Base-by-base conservation (phyloP, 2,797 vertebrate genomes). In the Chlorospingus semifuscus region DNA sequence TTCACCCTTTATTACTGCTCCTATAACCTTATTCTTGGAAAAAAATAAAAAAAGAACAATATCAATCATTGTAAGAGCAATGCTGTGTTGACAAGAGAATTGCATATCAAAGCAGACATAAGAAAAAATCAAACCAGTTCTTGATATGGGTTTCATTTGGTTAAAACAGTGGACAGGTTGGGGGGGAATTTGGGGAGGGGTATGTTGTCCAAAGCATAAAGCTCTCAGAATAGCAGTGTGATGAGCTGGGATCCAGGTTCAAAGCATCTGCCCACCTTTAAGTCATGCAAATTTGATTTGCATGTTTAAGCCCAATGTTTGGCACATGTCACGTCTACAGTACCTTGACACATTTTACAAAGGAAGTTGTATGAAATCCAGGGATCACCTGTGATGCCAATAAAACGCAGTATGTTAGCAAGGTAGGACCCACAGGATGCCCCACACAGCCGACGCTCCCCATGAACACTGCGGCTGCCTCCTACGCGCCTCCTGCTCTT, bases 261-360 rank as follows among this genome's bases (percentile, higher is more conserved):
- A 89, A 94, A 95, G 89, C 94, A 93, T 91, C 90, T 94, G 94
- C 93, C 95, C 95, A 96, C 95, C 95, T 97, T 93, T 61, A 90
- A 79, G 77, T 94, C 94, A 93, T 96, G 95, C 94, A 95, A 94
- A 96, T 93, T 94, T 83, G 72, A 96, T 96, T 96, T 97, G 95
- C 95, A 94, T 96, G 92, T 92, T 84, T 76, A 96, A 95, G 90
- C 95, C 92, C 95, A 91, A 93, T 68, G 92, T 89, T 90, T 90
- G 91, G 93, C 93, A 95, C 57, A 68, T 60, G 53, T 96, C 84
- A 70, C 4, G 95, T 92, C 94, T 97, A 96, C 96, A 93, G 86
- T 96, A 95, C 86, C 95, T 94, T 94, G 93, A 90, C 1, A 95
- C 71, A 94, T 94, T 95, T 95, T 96, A 96, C 90, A 97, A 94